Base-by-base conservation (phyloP, 2,797 vertebrate genomes). In the Tragelaphus eurycerus region DNA sequence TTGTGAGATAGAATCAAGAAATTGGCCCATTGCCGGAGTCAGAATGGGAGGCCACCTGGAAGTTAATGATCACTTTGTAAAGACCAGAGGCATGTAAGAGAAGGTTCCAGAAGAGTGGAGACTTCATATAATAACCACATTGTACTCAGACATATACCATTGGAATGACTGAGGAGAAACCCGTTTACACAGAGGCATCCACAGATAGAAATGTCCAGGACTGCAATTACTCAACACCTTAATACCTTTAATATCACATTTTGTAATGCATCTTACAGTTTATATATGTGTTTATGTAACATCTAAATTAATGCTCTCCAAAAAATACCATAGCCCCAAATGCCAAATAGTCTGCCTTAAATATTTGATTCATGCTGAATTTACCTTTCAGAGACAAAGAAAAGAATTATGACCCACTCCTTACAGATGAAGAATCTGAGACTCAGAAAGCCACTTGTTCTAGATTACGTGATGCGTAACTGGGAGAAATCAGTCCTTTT, bases 1-100 rank as follows among this genome's bases (percentile, higher is more conserved):
- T 97, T 97, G 93, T 98, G 95, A 98, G 98, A 98, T 96, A 98
- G 97, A 98, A 97, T 98, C 95, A 98, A 98, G 97, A 90, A 97
- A 97, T 97, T 98, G 98, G 98, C 96, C 93, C 94, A 96, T 87
- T 96, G 98, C 98, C 97, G 27, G 87, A 96, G 62, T 96, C 94
- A 96, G 96, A 98, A 97, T 74, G 89, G 71, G 74, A 98, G 97
- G 97, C 97, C 98, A 98, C 98, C 98, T 98, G 97, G 97, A 97
- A 97, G 98, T 86, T 97, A 98, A 97, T 97, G 88, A 97, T 97
- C 94, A 52, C 92, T 97, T 97, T 95, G 96, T 50, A 93, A 97
- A 97, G 96, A 98, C 94, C 95, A 97, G 96, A 97, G 94, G 94
- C 87, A 92, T 89, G 29, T 91, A 97, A 96, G 92, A 93, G 93